Evolutionary conservation across 2,888 invertebrate species (phyloP).

Genomic region (Odontocerum albicorne): DNA sequence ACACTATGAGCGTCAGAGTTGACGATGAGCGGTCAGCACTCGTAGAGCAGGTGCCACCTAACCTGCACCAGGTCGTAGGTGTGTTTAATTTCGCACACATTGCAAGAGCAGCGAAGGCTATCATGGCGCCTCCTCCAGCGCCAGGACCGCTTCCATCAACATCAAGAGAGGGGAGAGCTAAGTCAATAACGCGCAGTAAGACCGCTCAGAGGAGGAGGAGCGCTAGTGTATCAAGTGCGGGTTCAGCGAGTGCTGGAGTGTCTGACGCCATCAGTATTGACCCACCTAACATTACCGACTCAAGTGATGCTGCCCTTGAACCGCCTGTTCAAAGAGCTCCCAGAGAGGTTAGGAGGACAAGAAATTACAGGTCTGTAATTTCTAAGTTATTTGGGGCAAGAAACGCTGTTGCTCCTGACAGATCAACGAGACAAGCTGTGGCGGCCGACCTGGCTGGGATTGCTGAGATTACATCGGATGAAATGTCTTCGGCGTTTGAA

Average conservation of each 20-base stretch:
- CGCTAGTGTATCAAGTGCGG: neutral
- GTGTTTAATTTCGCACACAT: neutral
- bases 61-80: neutral
- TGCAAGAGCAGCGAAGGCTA: neutral
- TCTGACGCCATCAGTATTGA: neutral
- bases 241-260: neutral
- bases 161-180: neutral
- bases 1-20: neutral
- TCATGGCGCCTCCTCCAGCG: neutral
- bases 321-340: no score
- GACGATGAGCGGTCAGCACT: neutral
- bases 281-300: no score
- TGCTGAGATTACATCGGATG: neutral
- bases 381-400: no score
- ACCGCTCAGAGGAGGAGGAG: neutral
- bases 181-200: neutral
- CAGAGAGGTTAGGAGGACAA: no score
- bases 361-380: no score
- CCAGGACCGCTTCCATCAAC: neutral
- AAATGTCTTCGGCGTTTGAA: neutral
- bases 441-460: neutral
- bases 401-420: no score
- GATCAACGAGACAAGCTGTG: no score
- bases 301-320: no score
- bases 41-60: neutral